Conservation (phyloP, 2,888 invertebrate species). For the Crioceris asparagi region DNA sequence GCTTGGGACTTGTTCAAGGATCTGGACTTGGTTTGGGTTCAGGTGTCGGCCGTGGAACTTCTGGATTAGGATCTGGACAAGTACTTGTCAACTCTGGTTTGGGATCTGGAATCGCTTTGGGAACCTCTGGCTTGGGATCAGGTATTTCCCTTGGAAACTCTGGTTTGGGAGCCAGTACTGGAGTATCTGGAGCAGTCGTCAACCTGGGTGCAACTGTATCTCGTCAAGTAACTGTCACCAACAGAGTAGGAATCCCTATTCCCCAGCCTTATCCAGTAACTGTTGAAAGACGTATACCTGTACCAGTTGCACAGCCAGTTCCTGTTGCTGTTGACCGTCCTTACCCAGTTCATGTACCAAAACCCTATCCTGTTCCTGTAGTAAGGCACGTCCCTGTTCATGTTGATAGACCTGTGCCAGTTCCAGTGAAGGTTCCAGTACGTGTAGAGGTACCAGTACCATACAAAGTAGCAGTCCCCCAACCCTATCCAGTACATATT, state of each 20-base stretch:
- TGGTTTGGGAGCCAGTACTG: conserved; percentile 6
- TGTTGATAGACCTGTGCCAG: conserved; percentile 44
- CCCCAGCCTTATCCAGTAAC: conserved; percentile 43
- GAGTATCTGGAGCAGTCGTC: conserved; percentile 12
- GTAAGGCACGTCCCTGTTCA: conserved; percentile 44
- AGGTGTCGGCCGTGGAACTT: conserved; percentile 2
- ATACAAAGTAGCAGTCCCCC: conserved; percentile 31
- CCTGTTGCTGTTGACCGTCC: conserved; percentile 42
- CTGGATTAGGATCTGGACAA: not conserved
- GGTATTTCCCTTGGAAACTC: conserved; percentile 3
- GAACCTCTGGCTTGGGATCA: conserved; percentile 4
- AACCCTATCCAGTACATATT: conserved; percentile 37
- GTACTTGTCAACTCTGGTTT: too few relatives aligned
- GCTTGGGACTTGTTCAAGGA: not conserved
- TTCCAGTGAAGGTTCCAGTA: conserved; percentile 37
- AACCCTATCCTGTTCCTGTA: conserved; percentile 41
- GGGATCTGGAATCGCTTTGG: conserved; percentile 15
- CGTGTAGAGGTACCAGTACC: conserved; percentile 33
- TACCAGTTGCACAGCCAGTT: conserved; percentile 36
- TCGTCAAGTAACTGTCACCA: conserved; percentile 37
- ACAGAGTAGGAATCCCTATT: conserved; percentile 41
- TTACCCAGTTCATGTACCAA: conserved; percentile 38
- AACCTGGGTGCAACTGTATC: conserved; percentile 28
- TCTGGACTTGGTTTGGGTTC: conserved; percentile 1
- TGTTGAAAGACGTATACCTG: conserved; percentile 42